Evolutionary conservation across 1,140 invertebrate species (phyloP), one percentile per base, ranked within the genome.

Genomic region (Trichonephila clavipes): DNA sequence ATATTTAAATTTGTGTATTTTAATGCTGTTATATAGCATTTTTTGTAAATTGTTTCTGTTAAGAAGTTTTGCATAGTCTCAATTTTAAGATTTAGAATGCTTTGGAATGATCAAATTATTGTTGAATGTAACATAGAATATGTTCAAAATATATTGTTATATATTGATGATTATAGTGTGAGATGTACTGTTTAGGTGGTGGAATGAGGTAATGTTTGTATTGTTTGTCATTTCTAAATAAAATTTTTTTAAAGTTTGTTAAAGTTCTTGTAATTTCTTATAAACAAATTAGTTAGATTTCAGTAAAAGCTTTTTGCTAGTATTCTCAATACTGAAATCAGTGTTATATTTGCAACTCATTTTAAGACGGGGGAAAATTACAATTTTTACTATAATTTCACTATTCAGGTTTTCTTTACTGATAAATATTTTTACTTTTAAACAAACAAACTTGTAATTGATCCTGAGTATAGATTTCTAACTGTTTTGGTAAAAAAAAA

Each of bases 101-200:
- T n/a, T n/a, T 69, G 66, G 21, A 69, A 69, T 69, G 24, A 69
- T 69, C 19, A 69, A 69, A 51, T 51, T 66, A 69, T 77, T 77
- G 16, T 34, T 83, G 77, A 51, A 51, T 51, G 10, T 51, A 51
- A 51, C 10, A 51, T 34, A 82, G 4, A 19, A 64, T 40, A 40
- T 88, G 86, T 66, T 88, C 61, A 88, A 88, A 88, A 88, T 40
- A 40, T 88, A 16, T 87, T 82, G 21, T 87, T 61, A 0, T 51
- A 66, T 62, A 14, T 61, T 66, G 2, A 62, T 10, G 21, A 40
- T 40, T 83, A 44, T 83, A 10, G 44, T 58, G 58, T 66, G 14
- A 88, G 40, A 88, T 88, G 59, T 88, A 83, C 66, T 66, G 18
- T 88, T 88, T 21, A 34, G 28, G 19, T 88, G 86, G 51, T 24